Evolutionary conservation across 2,113 vertebrate genomes (phyloP).

Genomic region (Nyctibius bracteatus): DNA sequence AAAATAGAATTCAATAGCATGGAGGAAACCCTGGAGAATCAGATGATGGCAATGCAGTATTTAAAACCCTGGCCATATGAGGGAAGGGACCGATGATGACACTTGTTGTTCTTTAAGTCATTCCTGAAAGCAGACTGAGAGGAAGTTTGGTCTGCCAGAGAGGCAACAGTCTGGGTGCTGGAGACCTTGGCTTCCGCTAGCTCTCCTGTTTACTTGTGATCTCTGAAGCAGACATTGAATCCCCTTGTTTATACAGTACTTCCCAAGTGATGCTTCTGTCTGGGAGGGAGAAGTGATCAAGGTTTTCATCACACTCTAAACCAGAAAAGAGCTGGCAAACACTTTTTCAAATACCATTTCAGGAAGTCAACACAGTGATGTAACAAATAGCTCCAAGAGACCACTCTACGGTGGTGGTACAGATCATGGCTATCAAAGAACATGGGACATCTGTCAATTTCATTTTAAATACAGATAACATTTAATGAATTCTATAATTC

Average conservation of each 20-base stretch:
- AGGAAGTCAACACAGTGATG: accelerated
- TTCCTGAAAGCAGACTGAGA: neutral
- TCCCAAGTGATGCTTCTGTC: neutral
- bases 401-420: neutral
- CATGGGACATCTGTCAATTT: neutral
- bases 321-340: neutral
- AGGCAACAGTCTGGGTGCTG: neutral
- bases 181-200: neutral
- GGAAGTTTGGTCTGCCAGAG: neutral
- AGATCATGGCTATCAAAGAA: neutral
- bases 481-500: neutral
- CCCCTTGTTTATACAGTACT: neutral
- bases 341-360: neutral
- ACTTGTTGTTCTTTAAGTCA: neutral
- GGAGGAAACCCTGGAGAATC: neutral
- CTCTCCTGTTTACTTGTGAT: neutral
- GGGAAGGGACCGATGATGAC: neutral
- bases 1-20: conserved; percentile 39
- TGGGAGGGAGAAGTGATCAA: neutral
- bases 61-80: neutral
- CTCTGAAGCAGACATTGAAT: neutral
- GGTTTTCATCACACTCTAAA: neutral
- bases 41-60: neutral
- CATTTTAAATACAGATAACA: neutral
- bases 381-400: neutral